Percentiles rank a stretch among this genome's conserved stretches.
Conservation (phyloP, 2,888 invertebrate species). For the Arctia plantaginis region DNA sequence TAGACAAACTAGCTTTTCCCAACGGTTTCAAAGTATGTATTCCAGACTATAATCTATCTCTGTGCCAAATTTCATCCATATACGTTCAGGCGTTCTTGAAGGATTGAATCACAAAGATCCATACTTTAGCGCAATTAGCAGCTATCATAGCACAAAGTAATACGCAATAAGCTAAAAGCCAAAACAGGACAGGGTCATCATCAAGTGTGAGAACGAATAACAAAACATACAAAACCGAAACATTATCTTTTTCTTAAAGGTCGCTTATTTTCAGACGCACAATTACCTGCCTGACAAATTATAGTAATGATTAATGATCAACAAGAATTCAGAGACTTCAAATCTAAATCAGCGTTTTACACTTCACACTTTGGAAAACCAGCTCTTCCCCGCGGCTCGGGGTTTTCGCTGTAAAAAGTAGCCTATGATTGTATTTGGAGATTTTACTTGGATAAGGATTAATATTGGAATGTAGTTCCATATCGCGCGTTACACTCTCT, state of each 20-base stretch:
- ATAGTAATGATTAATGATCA: constrained; percentile 32
- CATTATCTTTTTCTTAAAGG: constrained; percentile 56
- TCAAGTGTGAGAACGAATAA: constrained; percentile 73
- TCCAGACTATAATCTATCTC: too few relatives aligned
- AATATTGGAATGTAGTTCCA: too few relatives aligned
- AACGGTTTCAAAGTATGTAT: too few relatives aligned
- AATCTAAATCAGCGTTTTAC: too few relatives aligned
- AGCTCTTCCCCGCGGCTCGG: too few relatives aligned
- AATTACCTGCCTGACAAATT: constrained; percentile 36
- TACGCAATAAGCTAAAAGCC: constrained; percentile 52
- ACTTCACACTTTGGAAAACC: too few relatives aligned
- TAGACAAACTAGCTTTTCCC: too few relatives aligned
- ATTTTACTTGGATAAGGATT: too few relatives aligned
- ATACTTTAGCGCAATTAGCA: constrained; percentile 58
- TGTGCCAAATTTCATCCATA: background rate
- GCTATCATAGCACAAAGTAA: constrained; percentile 48
- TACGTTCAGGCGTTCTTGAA: background rate
- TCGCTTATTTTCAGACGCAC: constrained; percentile 30
- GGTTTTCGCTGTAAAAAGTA: too few relatives aligned
- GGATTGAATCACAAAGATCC: constrained; percentile 26
- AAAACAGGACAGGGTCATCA: constrained; percentile 71
- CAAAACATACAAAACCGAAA: constrained; percentile 52
- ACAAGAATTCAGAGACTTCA: background rate
- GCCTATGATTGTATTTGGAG: too few relatives aligned
- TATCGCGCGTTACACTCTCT: too few relatives aligned